phyloP scores from a whole-genome alignment of 2,797 vertebrate species.

The Australoheros facetus region DNA sequence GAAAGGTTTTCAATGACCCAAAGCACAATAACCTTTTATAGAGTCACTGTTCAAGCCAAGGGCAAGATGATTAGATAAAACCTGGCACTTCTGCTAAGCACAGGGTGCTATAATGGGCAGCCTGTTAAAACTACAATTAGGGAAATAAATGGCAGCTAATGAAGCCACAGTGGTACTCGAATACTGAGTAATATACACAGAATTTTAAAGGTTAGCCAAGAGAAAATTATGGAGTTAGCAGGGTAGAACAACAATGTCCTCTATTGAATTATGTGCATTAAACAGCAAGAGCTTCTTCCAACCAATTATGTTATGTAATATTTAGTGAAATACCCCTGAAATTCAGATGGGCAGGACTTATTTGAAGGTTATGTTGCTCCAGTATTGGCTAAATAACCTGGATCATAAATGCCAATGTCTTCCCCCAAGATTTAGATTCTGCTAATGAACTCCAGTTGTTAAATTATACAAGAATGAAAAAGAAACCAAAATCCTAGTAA shows the following conservation, averaged over 20 bases:
- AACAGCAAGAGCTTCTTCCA: background rate
- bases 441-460: background rate
- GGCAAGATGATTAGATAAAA: slow-evolving; percentile 44
- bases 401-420: background rate
- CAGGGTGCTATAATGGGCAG: slow-evolving; percentile 27
- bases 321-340: background rate
- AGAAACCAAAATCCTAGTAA: accelerated
- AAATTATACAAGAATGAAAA: background rate
- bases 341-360: background rate
- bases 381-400: background rate
- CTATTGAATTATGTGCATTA: background rate
- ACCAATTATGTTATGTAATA: background rate
- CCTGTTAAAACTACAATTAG: slow-evolving; percentile 41
- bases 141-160: slow-evolving; percentile 48
- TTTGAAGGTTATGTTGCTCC: background rate
- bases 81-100: slow-evolving; percentile 32
- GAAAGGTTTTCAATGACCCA: slow-evolving; percentile 58
- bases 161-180: slow-evolving; percentile 26
- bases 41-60: slow-evolving; percentile 24
- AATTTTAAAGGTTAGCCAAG: slow-evolving; percentile 28
- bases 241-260: background rate
- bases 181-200: slow-evolving; percentile 33
- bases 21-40: slow-evolving; percentile 61
- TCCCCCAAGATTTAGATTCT: background rate
- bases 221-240: background rate